Evolutionary conservation across 2,888 invertebrate genomes (phyloP).

Genomic region (Oegoconia quadripuncta): DNA sequence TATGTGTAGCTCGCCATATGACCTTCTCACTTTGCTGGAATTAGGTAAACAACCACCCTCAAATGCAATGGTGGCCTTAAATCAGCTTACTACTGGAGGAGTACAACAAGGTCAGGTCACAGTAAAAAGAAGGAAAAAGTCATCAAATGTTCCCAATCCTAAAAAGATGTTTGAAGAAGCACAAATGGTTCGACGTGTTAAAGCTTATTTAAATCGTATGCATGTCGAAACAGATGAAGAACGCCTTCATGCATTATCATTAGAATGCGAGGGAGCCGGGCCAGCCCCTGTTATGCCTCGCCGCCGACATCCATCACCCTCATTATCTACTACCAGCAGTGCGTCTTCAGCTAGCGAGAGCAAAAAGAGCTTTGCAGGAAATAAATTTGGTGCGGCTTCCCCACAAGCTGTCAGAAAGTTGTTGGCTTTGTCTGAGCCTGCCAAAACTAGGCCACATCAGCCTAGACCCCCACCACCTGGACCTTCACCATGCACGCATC

Average conservation of each 20-base stretch:
- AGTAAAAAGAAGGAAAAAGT: slow-evolving; percentile 93
- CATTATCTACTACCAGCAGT: slow-evolving; percentile 94
- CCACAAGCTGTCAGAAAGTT: slow-evolving; percentile 98
- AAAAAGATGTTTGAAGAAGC: slow-evolving; percentile 99
- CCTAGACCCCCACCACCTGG: slow-evolving; percentile 83
- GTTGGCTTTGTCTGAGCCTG: slow-evolving; percentile 92
- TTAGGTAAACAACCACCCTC: slow-evolving; percentile 92
- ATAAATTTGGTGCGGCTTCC: slow-evolving; percentile 93
- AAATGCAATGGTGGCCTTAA: slow-evolving; percentile 92
- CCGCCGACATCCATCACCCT: slow-evolving; percentile 94
- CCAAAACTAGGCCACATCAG: slow-evolving; percentile 92
- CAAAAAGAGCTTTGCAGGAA: slow-evolving; percentile 78
- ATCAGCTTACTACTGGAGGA: slow-evolving; percentile 89
- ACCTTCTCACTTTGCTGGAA: slow-evolving; percentile 90
- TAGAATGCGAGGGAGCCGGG: slow-evolving; percentile 90
- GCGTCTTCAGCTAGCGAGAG: slow-evolving; percentile 92
- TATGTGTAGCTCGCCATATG: slow-evolving; percentile 97
- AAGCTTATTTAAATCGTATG: slow-evolving; percentile 96
- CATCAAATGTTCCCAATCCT: slow-evolving; percentile 93
- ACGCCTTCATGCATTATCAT: slow-evolving; percentile 91
- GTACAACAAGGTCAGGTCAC: slow-evolving; percentile 87
- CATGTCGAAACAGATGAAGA: slow-evolving; percentile 96
- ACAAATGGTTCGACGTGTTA: slow-evolving; percentile 98
- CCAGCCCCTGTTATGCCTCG: slow-evolving; percentile 82
- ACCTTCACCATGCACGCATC: slow-evolving; percentile 82